Percentiles rank a stretch among this genome's conserved stretches.
Evolutionary conservation across 1,140 invertebrate genomes (phyloP).

Genomic region (Heterodera schachtii): DNA sequence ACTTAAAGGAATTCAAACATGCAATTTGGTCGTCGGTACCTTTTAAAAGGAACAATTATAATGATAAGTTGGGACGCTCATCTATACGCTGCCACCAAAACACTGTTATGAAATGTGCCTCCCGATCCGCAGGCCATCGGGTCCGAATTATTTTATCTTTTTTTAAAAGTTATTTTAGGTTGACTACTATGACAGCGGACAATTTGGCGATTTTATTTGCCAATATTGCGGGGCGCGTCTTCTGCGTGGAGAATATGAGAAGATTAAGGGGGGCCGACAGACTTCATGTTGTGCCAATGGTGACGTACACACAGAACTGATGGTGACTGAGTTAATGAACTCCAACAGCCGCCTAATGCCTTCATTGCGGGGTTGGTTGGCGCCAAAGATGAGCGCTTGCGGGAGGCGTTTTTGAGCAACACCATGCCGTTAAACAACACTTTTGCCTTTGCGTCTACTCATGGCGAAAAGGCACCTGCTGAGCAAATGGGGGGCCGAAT

Average conservation of each 20-base stretch:
- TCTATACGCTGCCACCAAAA: neutral
- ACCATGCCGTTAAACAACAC: neutral
- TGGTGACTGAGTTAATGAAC: neutral
- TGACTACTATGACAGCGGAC: slow-evolving; percentile 4
- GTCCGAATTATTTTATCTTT: neutral
- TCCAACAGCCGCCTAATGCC: neutral
- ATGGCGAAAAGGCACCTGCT: neutral
- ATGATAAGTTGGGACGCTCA: too few relatives aligned
- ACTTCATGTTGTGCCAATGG: neutral
- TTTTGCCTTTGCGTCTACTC: neutral
- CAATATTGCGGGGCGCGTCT: neutral
- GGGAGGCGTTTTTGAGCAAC: neutral
- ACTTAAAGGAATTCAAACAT: too few relatives aligned
- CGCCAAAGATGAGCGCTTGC: neutral
- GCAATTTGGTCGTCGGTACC: too few relatives aligned
- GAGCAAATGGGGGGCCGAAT: neutral
- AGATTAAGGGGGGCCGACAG: neutral
- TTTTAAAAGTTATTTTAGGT: neutral
- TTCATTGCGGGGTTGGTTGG: neutral
- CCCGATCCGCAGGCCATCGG: neutral
- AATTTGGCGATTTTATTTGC: slow-evolving; percentile 1
- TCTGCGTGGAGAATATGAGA: neutral
- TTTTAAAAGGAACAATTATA: too few relatives aligned
- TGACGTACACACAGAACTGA: neutral
- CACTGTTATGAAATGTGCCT: neutral